phyloP scores from a whole-genome alignment of 2,888 invertebrate species.

The Chloroclystis v-ata region DNA sequence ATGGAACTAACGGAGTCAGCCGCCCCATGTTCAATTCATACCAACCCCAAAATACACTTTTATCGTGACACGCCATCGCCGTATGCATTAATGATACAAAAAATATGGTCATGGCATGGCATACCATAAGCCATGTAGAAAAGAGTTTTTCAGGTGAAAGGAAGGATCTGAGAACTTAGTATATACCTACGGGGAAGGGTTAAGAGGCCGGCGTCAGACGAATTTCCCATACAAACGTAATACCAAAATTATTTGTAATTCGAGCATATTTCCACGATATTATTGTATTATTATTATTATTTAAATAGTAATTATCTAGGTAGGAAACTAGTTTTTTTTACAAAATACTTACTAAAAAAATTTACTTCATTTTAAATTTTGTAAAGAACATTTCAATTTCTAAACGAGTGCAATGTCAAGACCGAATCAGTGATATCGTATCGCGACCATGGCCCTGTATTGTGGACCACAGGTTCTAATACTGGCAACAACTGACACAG shows the following conservation, averaged over 20 bases:
- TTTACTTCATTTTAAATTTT: no score
- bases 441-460: conserved; percentile 21
- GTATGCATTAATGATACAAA: conserved; percentile 50
- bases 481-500: not conserved
- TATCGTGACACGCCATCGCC: conserved; percentile 45
- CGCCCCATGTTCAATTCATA: conserved; percentile 62
- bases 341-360: no score
- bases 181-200: conserved; percentile 27
- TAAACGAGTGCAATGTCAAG: conserved; percentile 21
- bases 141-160: conserved; percentile 32
- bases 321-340: no score
- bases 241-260: no score
- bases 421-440: conserved; percentile 14
- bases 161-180: conserved; percentile 25
- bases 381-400: not conserved
- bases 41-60: conserved; percentile 54
- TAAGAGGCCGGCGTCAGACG: conserved; percentile 43
- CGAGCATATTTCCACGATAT: no score
- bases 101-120: conserved; percentile 32
- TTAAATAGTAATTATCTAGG: no score
- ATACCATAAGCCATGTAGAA: conserved; percentile 26
- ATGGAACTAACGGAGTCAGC: conserved; percentile 48
- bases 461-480: conserved; percentile 9
- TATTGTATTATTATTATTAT: no score
- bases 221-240: conserved; percentile 31